These are phyloP conservation scores for Phengaris alcon DNA, from an alignment of 2,888 invertebrate genomes.

Conservation along the genomic window DNA sequence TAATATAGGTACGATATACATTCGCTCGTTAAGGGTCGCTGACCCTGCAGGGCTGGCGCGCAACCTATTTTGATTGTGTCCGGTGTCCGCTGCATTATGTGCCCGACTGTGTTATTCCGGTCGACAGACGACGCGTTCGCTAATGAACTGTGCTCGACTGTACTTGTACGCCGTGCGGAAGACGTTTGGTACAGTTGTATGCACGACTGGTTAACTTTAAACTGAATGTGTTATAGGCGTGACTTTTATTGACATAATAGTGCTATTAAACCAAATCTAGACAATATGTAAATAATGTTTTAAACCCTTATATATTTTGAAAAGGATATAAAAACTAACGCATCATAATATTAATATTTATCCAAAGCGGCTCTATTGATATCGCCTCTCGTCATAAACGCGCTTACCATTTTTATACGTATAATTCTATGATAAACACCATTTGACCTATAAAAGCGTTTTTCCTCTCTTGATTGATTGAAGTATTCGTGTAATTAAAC, in stretches of 20 bases:
- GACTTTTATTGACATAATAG: no score
- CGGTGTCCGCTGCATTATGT: conserved; percentile 42
- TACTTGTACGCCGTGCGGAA: background rate
- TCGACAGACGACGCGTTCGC: conserved; percentile 39
- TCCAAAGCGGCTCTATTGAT: background rate
- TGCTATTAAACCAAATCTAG: no score
- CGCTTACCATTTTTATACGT: background rate
- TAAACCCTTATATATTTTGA: background rate
- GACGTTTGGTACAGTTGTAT: background rate
- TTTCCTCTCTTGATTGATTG: conserved; percentile 19
- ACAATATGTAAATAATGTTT: background rate
- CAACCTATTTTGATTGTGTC: conserved; percentile 52
- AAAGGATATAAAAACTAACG: background rate
- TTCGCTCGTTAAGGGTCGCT: conserved; percentile 30
- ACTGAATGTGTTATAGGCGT: no score
- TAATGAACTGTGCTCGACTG: conserved; percentile 35
- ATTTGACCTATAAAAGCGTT: conserved; percentile 19
- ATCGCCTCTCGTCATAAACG: background rate
- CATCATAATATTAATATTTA: conserved; percentile 1
- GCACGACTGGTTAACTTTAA: background rate
- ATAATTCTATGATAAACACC: conserved; percentile 1
- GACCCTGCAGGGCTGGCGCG: conserved; percentile 32
- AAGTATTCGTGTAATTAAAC: conserved; percentile 22
- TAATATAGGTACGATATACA: background rate
- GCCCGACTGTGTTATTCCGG: conserved; percentile 40